Conservation (phyloP, 2,113 vertebrate species). For the Sinocyclocheilus rhinocerous region DNA sequence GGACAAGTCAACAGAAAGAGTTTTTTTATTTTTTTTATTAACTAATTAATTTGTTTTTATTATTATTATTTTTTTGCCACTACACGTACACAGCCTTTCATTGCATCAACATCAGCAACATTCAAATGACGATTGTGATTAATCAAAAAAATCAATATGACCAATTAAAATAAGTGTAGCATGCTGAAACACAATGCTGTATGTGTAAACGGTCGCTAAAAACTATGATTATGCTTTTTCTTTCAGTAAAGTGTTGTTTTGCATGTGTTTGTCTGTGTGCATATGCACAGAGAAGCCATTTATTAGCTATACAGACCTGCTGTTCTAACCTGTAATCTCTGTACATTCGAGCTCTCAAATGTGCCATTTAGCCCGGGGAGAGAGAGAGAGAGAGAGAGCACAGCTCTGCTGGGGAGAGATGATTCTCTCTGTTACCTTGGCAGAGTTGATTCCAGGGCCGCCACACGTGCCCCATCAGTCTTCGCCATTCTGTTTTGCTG, state of each 20-base stretch:
- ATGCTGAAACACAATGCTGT: not conserved
- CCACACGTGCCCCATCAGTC: not conserved
- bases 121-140: not conserved
- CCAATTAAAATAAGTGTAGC: not conserved
- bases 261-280: not conserved
- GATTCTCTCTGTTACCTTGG: slow-evolving; percentile 20
- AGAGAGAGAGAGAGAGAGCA: not conserved
- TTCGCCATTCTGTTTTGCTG: not conserved
- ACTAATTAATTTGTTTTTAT: no score
- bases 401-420: not conserved
- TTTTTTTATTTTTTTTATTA: no score
- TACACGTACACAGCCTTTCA: not conserved
- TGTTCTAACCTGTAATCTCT: not conserved
- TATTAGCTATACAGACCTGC: not conserved
- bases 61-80: not conserved
- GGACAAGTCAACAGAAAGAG: not conserved
- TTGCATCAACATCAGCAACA: not conserved
- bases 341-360: slow-evolving; percentile 3
- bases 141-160: not conserved
- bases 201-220: not conserved
- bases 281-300: not conserved
- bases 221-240: not conserved
- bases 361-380: not conserved
- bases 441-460: slow-evolving; percentile 1
- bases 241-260: not conserved